Percentiles rank a stretch among this genome's conserved stretches.
phyloP scores from a whole-genome alignment of 2,113 vertebrate species.

The Climacteris rufus region DNA sequence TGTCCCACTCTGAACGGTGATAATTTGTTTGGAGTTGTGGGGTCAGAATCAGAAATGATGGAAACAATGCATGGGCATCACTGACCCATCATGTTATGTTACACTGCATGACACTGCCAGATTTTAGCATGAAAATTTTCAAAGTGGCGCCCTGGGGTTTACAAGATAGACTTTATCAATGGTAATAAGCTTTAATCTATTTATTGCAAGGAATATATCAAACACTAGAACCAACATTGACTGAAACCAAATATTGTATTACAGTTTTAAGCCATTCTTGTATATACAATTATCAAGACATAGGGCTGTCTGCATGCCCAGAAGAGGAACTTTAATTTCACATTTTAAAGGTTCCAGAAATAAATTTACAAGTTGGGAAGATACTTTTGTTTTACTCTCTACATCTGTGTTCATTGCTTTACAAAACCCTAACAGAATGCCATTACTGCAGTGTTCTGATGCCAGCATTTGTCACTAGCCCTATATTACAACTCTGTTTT shows the following conservation, averaged over 20 bases:
- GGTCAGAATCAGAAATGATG: not conserved
- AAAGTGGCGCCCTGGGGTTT: not conserved
- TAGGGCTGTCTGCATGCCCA: not conserved
- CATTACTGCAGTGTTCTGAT: not conserved
- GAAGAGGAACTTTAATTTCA: not conserved
- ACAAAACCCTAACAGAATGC: not conserved
- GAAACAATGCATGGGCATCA: not conserved
- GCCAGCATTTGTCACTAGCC: not conserved
- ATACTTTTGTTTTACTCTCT: not conserved
- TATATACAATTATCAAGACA: not conserved
- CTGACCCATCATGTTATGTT: not conserved
- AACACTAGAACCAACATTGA: not conserved
- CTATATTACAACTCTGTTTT: not conserved
- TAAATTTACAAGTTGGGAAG: not conserved
- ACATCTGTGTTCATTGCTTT: not conserved
- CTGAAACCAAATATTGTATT: not conserved
- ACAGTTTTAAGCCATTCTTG: not conserved
- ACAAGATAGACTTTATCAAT: not conserved
- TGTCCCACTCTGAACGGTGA: not conserved
- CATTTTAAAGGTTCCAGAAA: not conserved
- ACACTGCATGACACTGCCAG: not conserved
- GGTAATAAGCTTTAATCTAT: slow-evolving; percentile 16
- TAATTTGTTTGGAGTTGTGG: not conserved
- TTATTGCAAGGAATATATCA: not conserved
- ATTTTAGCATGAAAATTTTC: slow-evolving; percentile 34